A percentile compares a stretch with the other conserved stretches of the same genome.
Conservation (phyloP, 2,797 vertebrate genomes). For the Esox lucius region DNA sequence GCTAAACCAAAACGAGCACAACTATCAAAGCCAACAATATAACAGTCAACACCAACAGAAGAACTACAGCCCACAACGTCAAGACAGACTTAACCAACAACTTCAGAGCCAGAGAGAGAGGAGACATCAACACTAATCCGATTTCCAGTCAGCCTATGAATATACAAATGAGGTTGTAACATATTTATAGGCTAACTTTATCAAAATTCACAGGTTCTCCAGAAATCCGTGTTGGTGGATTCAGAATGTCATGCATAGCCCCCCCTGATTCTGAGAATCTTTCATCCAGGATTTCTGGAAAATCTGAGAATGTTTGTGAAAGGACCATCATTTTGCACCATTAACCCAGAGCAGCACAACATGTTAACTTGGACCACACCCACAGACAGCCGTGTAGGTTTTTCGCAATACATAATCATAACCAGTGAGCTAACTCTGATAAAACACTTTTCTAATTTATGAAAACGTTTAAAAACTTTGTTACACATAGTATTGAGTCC, state of each 20-base stretch:
- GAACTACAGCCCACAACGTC: conserved; percentile 13
- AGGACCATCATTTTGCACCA: neutral
- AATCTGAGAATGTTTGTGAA: neutral
- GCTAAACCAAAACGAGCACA: conserved; percentile 57
- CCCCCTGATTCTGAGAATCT: no score
- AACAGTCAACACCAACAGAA: conserved; percentile 19
- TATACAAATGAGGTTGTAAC: neutral
- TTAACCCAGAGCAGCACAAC: neutral
- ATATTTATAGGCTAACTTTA: neutral
- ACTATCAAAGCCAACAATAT: conserved; percentile 67
- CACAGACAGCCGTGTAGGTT: conserved; percentile 22
- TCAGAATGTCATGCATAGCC: no score
- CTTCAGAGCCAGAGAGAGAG: conserved; percentile 32
- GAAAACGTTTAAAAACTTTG: neutral
- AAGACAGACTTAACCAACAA: conserved; percentile 17
- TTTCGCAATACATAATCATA: conserved; percentile 6
- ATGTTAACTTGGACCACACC: conserved; percentile 11
- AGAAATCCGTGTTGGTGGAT: no score
- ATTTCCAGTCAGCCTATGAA: conserved; percentile 13
- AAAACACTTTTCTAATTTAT: conserved; percentile 10
- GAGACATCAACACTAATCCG: conserved; percentile 46
- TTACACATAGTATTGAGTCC: neutral
- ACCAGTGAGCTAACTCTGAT: conserved; percentile 4
- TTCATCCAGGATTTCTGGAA: neutral
- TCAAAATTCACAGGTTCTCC: neutral